Percentiles rank a stretch among this genome's conserved stretches.
Conservation (phyloP, 2,888 invertebrate genomes). For the Chelonus formosanus region DNA sequence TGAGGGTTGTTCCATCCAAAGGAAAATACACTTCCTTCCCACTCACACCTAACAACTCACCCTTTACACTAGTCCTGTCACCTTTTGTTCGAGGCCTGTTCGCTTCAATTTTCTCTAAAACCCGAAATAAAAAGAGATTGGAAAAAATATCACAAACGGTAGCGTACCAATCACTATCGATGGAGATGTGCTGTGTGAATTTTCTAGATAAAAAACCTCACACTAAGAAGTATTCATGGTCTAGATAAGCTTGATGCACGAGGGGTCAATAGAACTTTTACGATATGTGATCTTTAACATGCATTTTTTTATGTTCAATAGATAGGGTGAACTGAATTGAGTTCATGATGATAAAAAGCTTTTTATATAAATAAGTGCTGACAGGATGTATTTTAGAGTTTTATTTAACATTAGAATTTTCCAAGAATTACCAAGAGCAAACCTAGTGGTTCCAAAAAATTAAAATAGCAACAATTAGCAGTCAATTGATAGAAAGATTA, state of each 20-base stretch:
- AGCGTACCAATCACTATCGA: conserved; percentile 18
- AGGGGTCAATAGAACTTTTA: conserved; percentile 14
- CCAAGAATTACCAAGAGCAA: too few species aligned
- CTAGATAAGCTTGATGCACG: conserved; percentile 35
- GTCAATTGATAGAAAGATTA: too few species aligned
- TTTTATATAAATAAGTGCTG: too few species aligned
- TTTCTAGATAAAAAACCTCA: conserved; percentile 26
- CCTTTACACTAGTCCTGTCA: background rate
- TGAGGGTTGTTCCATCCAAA: conserved; percentile 9
- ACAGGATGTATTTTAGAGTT: too few species aligned
- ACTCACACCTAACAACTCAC: background rate
- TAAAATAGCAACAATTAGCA: too few species aligned
- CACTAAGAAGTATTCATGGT: conserved; percentile 35
- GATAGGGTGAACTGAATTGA: background rate
- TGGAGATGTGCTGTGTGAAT: conserved; percentile 29
- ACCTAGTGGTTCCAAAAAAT: too few species aligned
- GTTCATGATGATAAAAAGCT: too few species aligned
- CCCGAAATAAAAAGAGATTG: conserved; percentile 10
- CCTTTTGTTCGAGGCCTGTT: conserved; percentile 11
- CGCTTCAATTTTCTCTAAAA: conserved; percentile 20
- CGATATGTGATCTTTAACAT: conserved; percentile 16
- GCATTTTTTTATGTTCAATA: too few species aligned
- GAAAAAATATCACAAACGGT: conserved; percentile 18
- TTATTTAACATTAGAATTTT: too few species aligned
- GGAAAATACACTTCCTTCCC: conserved; percentile 26